Base-by-base conservation (phyloP, 2,888 invertebrate species). In the Leptopilina drosophilae region DNA sequence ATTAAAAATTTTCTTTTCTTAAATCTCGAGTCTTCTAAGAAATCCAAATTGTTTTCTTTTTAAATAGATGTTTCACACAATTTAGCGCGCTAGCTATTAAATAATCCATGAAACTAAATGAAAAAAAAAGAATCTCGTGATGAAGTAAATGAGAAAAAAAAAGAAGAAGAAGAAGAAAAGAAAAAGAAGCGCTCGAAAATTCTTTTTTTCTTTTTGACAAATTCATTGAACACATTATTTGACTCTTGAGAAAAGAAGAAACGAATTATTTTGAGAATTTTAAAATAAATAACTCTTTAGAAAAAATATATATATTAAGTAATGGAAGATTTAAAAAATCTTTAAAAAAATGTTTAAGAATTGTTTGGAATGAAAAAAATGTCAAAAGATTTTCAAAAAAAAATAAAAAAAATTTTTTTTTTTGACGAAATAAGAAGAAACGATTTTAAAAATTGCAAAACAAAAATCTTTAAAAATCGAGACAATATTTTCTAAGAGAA, bases 81-180 rank as follows among this genome's bases (percentile, higher is more conserved):
- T 49, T 86, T 88, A 87, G 86, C 87, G 85, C 87, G 87, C 88
- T 86, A 88, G 87, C 87, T 90, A 88, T 87, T 82, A 85, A 88
- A 87, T 82, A 85, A 88, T 87, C 76, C 49, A 49, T 33, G 49
- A 49, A 49, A 49, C 12, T 4, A 49, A 49, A 49, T 11, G 11
- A 4, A 85, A 84, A 12, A 85, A 84, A 88, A 85, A 85, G 85
- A 83, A 86, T 83, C 83, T 81, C 83, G 83, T 87, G 9, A 49
- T 11, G 49, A 49, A 49, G 49, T 11, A 49, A 49, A 49, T 49
- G 12, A 49, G 12, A 62, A 62, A 62, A 73, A n/a, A 14, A 1
- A 20, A 20, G 20, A 20, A 20, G 20, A 73, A 53, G 33, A 62
- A 73, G 14, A 14, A 33, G 33, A 33, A 33, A 33, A 33, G 3